Conservation (phyloP, 2,113 vertebrate genomes). For the Neomonachus schauinslandi region DNA sequence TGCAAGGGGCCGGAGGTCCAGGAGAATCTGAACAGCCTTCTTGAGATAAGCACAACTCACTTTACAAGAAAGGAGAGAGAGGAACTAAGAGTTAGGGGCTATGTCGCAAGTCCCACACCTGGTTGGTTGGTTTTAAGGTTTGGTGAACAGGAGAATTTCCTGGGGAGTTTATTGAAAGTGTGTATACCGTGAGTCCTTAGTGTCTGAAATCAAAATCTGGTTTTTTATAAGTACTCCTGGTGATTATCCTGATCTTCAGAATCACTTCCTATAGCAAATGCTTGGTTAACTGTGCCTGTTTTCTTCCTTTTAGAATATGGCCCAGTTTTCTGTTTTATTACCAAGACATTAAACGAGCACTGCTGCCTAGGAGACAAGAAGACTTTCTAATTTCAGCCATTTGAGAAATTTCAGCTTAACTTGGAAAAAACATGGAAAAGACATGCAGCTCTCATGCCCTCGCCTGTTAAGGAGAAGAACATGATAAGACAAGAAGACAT, state of each 20-base stretch:
- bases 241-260: not conserved
- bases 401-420: constrained; percentile 44
- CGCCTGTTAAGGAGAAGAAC: constrained; percentile 20
- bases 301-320: constrained; percentile 86
- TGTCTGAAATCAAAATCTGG: not conserved
- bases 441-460: not conserved
- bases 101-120: not conserved
- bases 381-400: constrained; percentile 31
- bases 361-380: constrained; percentile 42
- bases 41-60: not conserved
- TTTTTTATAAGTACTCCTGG: not conserved
- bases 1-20: not conserved
- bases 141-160: not conserved
- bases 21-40: not conserved
- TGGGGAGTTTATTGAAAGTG: not conserved
- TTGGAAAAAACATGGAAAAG: constrained; percentile 61
- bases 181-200: not conserved
- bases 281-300: not conserved
- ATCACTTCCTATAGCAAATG: not conserved
- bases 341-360: constrained; percentile 85
- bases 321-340: constrained; percentile 86
- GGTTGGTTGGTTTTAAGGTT: not conserved
- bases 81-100: not conserved
- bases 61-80: not conserved
- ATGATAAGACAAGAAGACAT: constrained; percentile 9